Evolutionary conservation across 2,888 invertebrate genomes (phyloP).

Genomic region (Branchellion lobata): DNA sequence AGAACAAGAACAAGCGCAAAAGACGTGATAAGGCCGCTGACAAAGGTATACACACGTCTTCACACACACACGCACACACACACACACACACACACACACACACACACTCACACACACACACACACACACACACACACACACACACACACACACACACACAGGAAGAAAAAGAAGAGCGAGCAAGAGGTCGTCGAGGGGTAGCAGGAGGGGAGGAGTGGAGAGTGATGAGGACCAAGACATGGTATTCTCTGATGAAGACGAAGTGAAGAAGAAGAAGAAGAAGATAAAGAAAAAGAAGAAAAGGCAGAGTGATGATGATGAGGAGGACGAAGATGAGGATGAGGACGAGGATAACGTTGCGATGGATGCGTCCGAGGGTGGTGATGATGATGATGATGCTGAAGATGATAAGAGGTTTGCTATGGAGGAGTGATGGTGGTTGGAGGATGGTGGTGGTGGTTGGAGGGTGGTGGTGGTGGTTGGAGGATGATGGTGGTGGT

Average conservation of each 20-base stretch:
- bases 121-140: no score
- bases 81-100: no score
- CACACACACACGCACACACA: no score
- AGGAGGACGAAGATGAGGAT: slow-evolving; percentile 40
- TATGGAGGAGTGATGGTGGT: slow-evolving; percentile 41
- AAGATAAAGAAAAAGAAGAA: slow-evolving; percentile 23
- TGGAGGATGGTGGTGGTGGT: slow-evolving; percentile 27
- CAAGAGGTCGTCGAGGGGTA: neutral
- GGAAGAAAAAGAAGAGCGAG: no score
- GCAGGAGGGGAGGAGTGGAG: neutral
- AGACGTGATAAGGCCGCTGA: neutral
- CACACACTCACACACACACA: no score
- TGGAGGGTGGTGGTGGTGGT: no score
- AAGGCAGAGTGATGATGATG: neutral
- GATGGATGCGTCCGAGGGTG: slow-evolving; percentile 24
- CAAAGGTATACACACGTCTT: no score
- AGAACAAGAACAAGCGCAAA: slow-evolving; percentile 28
- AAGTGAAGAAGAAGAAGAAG: slow-evolving; percentile 16
- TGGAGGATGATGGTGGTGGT: no score
- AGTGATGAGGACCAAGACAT: neutral
- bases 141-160: no score
- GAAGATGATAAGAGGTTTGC: slow-evolving; percentile 43
- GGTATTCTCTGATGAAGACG: slow-evolving; percentile 15
- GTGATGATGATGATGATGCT: slow-evolving; percentile 44
- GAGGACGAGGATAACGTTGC: slow-evolving; percentile 6